These are phyloP conservation scores for Falco concolor DNA, from an alignment of 2,797 vertebrate species.

Conservation along the genomic window DNA sequence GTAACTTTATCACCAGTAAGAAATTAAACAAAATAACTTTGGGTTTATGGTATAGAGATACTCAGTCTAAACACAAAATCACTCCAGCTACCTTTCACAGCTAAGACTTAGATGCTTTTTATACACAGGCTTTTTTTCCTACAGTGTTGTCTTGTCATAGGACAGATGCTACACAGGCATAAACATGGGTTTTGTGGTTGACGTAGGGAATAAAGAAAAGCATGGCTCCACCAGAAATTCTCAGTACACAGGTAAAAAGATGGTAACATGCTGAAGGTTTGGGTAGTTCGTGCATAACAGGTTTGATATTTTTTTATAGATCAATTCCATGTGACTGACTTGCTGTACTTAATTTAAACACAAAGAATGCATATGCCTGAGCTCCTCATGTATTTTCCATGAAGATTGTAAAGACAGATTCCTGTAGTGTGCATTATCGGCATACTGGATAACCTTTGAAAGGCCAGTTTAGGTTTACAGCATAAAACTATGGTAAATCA, in stretches of 20 bases:
- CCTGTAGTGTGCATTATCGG: not conserved
- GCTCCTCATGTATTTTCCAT: not conserved
- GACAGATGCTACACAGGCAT: not conserved
- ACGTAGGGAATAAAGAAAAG: not conserved
- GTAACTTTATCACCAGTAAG: not conserved
- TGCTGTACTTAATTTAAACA: not conserved
- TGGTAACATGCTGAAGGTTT: not conserved
- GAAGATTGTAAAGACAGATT: not conserved
- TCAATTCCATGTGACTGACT: not conserved
- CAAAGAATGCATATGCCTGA: fast-evolving
- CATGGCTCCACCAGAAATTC: not conserved
- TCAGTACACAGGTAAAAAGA: not conserved
- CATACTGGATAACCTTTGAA: not conserved
- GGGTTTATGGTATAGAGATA: not conserved
- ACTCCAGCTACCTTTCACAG: not conserved
- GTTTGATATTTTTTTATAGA: not conserved
- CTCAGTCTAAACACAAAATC: not conserved
- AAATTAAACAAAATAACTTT: not conserved
- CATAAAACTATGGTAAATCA: not conserved
- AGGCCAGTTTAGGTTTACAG: not conserved
- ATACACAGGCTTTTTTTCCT: not conserved
- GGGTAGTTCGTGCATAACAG: not conserved
- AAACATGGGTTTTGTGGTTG: not conserved
- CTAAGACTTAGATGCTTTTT: not conserved
- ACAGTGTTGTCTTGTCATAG: not conserved